Conservation (phyloP, 2,888 invertebrate genomes). For the Andrena flavipes region DNA sequence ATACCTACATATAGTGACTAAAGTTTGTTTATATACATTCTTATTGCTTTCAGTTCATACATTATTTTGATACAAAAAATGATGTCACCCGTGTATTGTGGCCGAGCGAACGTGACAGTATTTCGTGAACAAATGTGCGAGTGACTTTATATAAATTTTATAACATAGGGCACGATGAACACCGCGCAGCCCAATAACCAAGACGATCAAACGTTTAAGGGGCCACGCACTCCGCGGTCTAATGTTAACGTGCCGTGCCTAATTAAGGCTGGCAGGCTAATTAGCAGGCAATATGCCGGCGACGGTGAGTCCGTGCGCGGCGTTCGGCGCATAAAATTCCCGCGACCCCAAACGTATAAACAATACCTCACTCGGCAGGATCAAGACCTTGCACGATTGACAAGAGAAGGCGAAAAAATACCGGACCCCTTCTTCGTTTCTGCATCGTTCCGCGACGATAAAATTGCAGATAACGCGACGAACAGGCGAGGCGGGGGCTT, state of each 20-base stretch:
- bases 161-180: neutral
- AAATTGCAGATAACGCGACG: conserved; percentile 61
- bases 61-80: too few species aligned
- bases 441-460: conserved; percentile 50
- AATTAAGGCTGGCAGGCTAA: neutral
- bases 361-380: conserved; percentile 41
- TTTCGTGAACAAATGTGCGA: too few species aligned
- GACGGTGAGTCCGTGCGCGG: neutral
- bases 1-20: too few species aligned
- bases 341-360: conserved; percentile 35
- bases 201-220: conserved; percentile 1
- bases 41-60: too few species aligned
- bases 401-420: conserved; percentile 52
- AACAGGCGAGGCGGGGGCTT: conserved; percentile 38
- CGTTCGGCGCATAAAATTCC: conserved; percentile 3
- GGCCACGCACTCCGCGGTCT: neutral
- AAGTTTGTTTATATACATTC: too few species aligned
- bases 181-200: neutral
- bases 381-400: conserved; percentile 46
- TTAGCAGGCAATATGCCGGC: neutral
- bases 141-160: neutral
- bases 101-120: too few species aligned
- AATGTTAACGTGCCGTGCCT: neutral
- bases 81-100: too few species aligned
- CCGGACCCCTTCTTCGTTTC: conserved; percentile 24